Conservation (phyloP, 2,888 invertebrate species). For the Reticulitermes lucifugus region DNA sequence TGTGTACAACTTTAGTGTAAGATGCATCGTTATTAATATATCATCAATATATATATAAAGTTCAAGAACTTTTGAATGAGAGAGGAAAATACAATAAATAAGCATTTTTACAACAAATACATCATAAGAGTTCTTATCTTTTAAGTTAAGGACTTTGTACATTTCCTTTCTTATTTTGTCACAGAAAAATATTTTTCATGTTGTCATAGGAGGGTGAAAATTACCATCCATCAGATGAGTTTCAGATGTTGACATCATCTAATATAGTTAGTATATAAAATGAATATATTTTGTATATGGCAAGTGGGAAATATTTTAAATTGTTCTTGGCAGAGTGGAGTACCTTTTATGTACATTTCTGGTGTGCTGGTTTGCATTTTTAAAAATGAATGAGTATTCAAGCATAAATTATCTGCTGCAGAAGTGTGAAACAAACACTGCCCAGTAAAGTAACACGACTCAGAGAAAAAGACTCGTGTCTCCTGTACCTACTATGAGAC, state of each 20-base stretch:
- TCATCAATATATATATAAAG: slow-evolving; percentile 50
- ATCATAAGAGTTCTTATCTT: slow-evolving; percentile 48
- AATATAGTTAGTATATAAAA: slow-evolving; percentile 43
- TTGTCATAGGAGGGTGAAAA: slow-evolving; percentile 30
- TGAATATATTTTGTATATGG: slow-evolving; percentile 40
- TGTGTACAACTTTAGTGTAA: slow-evolving; percentile 37
- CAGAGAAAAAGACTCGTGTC: too few relatives aligned
- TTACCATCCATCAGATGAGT: slow-evolving; percentile 38
- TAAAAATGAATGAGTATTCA: too few relatives aligned
- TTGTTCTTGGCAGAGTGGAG: background rate
- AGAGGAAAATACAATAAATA: slow-evolving; percentile 52
- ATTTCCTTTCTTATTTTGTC: slow-evolving; percentile 37
- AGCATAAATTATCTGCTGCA: too few relatives aligned
- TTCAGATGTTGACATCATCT: slow-evolving; percentile 36
- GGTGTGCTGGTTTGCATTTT: too few relatives aligned
- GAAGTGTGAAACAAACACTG: too few relatives aligned
- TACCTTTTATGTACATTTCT: background rate
- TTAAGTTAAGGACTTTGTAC: slow-evolving; percentile 50
- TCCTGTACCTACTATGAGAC: too few relatives aligned
- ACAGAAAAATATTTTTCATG: slow-evolving; percentile 36
- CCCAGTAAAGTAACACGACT: too few relatives aligned
- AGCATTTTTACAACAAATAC: slow-evolving; percentile 52
- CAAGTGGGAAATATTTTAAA: slow-evolving; percentile 17
- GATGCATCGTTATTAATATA: slow-evolving; percentile 45
- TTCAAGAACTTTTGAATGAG: slow-evolving; percentile 49